Conservation (phyloP, 2,888 invertebrate species). For the Acanthopleura granulata region DNA sequence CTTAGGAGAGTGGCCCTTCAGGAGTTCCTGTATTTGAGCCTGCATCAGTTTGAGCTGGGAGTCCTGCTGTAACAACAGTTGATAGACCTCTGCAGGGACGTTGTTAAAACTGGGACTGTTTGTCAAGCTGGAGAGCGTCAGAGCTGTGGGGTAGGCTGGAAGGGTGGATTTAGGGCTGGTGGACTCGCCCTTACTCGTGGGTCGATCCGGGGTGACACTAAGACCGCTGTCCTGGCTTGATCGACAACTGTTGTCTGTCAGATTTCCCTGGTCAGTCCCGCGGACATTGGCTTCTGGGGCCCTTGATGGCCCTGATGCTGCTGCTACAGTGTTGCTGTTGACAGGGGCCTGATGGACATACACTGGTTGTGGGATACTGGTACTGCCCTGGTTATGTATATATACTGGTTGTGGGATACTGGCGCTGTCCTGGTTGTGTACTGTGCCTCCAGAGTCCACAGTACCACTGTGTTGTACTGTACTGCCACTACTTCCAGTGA, state of each 20-base stretch:
- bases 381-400: no score
- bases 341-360: no score
- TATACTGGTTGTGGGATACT: no score
- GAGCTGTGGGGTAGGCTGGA: neutral
- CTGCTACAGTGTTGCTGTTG: neutral
- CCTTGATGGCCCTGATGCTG: neutral
- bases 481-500: no score
- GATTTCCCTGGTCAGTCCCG: neutral
- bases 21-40: conserved; percentile 59
- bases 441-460: no score
- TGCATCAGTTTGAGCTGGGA: conserved; percentile 60
- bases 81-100: conserved; percentile 59
- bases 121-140: neutral
- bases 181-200: conserved; percentile 25
- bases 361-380: no score
- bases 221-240: conserved; percentile 62
- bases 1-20: conserved; percentile 38
- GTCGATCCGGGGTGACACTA: conserved; percentile 55
- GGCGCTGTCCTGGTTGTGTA: no score
- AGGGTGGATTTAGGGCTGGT: conserved; percentile 23
- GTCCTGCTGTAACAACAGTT: conserved; percentile 59
- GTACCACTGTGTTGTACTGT: no score
- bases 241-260: conserved; percentile 35
- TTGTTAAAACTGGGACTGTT: conserved; percentile 40
- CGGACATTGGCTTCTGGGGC: neutral